Evolutionary conservation across 2,888 invertebrate species (phyloP).

Genomic region (Cephus runcator): DNA sequence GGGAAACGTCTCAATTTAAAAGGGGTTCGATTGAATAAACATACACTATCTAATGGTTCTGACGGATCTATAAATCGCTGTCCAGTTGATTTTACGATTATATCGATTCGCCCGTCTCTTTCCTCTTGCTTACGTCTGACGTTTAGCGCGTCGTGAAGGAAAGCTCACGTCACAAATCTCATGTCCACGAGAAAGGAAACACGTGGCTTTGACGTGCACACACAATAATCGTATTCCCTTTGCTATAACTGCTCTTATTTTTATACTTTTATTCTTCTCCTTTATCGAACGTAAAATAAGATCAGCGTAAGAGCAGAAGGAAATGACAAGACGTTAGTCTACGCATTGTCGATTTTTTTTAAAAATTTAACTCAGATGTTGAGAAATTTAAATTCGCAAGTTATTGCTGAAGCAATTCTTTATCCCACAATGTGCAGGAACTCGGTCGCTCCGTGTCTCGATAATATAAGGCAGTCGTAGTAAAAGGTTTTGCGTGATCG

Average conservation of each 20-base stretch:
- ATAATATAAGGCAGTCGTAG: not conserved
- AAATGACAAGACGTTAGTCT: not conserved
- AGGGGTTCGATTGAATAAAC: slow-evolving; percentile 47
- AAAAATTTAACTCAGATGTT: not conserved
- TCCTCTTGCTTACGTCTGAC: not conserved
- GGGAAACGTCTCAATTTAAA: slow-evolving; percentile 57
- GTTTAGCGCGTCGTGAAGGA: not conserved
- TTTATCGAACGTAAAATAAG: not conserved
- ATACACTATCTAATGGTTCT: slow-evolving; percentile 33
- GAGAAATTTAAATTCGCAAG: not conserved
- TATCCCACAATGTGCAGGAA: not conserved
- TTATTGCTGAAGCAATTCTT: not conserved
- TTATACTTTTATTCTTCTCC: not conserved
- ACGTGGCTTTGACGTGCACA: not conserved
- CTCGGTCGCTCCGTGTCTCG: not conserved
- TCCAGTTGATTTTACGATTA: not conserved
- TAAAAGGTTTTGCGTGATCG: not conserved
- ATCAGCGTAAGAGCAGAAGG: not conserved
- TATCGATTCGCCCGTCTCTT: not conserved
- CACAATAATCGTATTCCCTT: not conserved
- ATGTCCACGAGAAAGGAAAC: not conserved
- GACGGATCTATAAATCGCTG: slow-evolving; percentile 48
- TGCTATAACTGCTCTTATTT: not conserved
- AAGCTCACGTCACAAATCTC: too few relatives aligned
- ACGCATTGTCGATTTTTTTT: not conserved